Percentiles rank a stretch among this genome's conserved stretches.
These are phyloP conservation scores for Platyscapa corneri DNA, from an alignment of 1,140 invertebrate genomes.

Conservation along the genomic window DNA sequence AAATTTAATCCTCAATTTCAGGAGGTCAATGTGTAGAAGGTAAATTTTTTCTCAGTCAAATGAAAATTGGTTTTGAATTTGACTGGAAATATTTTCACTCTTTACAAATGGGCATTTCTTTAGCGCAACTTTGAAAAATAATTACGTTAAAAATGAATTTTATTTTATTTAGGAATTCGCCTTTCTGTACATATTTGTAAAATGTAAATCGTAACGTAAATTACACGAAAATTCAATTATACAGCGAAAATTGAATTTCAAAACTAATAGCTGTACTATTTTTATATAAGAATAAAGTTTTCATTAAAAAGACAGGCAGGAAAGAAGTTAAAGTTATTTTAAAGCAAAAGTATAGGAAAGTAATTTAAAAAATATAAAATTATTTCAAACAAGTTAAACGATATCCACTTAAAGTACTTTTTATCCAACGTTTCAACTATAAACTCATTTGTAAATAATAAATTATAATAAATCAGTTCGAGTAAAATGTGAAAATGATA, in stretches of 20 bases:
- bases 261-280: conserved; percentile 3
- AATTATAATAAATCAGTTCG: not conserved
- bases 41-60: not conserved
- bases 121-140: not conserved
- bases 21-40: not conserved
- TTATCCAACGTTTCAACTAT: not conserved
- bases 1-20: not conserved
- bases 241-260: not conserved
- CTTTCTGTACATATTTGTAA: conserved; percentile 11
- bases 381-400: not conserved
- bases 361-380: not conserved
- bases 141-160: not conserved
- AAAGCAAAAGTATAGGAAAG: not conserved
- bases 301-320: not conserved
- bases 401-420: conserved; percentile 3
- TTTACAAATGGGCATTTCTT: not conserved
- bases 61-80: not conserved
- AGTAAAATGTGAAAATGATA: not conserved
- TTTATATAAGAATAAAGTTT: conserved; percentile 20
- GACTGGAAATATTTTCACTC: not conserved
- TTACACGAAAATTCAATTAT: not conserved
- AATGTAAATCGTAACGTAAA: not conserved
- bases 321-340: conserved; percentile 14
- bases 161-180: not conserved
- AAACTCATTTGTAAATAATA: conserved; percentile 7